These are phyloP conservation scores for Enteromius paludinosus DNA, from an alignment of 2,797 vertebrate genomes.

Conservation along the genomic window DNA sequence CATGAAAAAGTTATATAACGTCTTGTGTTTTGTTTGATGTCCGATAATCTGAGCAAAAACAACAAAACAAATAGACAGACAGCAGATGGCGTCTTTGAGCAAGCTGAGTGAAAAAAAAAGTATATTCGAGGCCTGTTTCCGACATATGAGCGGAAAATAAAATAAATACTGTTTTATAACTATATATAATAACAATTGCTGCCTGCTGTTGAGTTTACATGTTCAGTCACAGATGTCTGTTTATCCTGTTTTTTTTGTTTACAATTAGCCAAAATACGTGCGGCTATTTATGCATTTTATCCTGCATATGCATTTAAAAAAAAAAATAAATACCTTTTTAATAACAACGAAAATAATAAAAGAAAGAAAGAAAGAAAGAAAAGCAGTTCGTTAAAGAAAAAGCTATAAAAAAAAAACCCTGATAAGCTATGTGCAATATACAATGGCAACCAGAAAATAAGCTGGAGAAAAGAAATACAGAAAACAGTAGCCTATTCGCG, in stretches of 20 bases:
- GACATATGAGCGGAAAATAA: too few species aligned
- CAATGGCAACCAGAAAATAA: not conserved
- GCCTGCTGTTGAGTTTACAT: not conserved
- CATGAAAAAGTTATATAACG: too few species aligned
- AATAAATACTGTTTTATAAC: not conserved
- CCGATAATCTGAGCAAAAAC: not conserved
- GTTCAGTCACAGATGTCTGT: not conserved
- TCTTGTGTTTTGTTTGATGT: not conserved
- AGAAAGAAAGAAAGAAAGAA: not conserved
- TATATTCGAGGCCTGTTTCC: not conserved
- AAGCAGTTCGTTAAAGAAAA: not conserved
- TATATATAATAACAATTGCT: not conserved
- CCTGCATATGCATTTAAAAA: not conserved
- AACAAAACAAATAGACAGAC: not conserved
- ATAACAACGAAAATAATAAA: not conserved
- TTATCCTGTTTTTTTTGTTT: not conserved
- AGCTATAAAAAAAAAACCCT: too few species aligned
- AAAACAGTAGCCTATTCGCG: not conserved
- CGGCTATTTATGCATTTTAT: not conserved
- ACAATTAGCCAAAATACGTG: not conserved
- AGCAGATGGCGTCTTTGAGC: not conserved
- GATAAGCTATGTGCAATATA: not conserved
- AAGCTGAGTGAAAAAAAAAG: not conserved
- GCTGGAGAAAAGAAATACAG: not conserved
- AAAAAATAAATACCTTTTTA: too few species aligned